Base-by-base conservation (phyloP, 2,888 invertebrate species). In the Creontiades dilutus region DNA sequence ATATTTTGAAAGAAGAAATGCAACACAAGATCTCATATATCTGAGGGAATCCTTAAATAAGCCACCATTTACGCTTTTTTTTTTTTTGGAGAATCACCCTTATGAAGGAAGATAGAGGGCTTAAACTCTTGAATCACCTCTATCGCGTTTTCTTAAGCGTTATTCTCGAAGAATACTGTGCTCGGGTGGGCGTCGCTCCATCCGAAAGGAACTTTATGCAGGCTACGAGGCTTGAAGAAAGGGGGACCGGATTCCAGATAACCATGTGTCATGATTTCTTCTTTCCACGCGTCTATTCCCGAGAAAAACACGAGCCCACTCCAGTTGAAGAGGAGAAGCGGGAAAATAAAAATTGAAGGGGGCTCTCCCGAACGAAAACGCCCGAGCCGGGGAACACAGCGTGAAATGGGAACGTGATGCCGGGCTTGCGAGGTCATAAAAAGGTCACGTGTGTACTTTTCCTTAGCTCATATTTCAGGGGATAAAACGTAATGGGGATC, bases 401-500 rank as follows among this genome's bases (percentile, higher is more conserved):
- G 23, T 19, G 85, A 85, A 85, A 85, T 85, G 61, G 46, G 85
- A 55, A 85, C 85, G 85, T 85, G 85, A 85, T 57, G 37, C 61
- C 61, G 12, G 23, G n/a, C 86, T 86, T 76, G 68, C 47, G 23
- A 47, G 76, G 86, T 47, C 86, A 86, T 86, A 86, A 86, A 75
- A 86, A 86, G 85, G 86, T 86, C 86, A 86, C 68, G 86, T 86
- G 46, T 86, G 86, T 68, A 68, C 86, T 55, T 86, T 76, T 76
- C 48, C 76, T 68, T n/a, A 47, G 47, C 75, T 76, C 86, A 86
- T 86, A 86, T 86, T 86, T 86, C 86, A 86, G 0, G 86, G 86
- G 76, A 86, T 86, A 75, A 86, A 86, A 86, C 86, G 75, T 86
- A 86, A 86, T 86, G 86, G 75, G 23, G 68, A 86, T 86, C 75